phyloP scores from a whole-genome alignment of 92 coral and sea anemone species.

The Paragorgia papillata region DNA sequence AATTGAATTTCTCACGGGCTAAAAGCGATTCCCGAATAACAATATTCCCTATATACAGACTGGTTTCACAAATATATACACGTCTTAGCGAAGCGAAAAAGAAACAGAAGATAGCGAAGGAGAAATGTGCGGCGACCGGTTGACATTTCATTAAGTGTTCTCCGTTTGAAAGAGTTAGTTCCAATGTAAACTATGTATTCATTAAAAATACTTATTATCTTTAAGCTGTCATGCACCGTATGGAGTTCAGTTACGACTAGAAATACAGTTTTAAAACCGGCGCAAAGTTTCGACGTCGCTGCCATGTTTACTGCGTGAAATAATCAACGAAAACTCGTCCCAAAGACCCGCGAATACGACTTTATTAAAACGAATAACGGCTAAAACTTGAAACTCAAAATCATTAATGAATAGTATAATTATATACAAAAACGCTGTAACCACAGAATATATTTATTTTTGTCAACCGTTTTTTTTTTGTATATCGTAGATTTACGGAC shows the following conservation, averaged over 20 bases:
- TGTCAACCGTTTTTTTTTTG: no score
- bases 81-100: no score
- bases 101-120: not conserved
- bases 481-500: no score
- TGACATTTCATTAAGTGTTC: not conserved
- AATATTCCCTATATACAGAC: not conserved
- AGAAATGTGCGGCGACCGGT: not conserved
- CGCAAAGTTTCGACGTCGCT: no score
- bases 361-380: not conserved
- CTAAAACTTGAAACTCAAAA: not conserved
- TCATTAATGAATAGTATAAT: not conserved
- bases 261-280: not conserved
- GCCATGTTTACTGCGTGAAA: no score
- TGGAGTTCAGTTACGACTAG: slow-evolving; percentile 1
- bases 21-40: not conserved
- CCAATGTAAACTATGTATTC: slow-evolving; percentile 11
- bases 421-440: not conserved
- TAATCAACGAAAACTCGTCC: no score
- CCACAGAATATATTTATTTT: not conserved
- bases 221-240: not conserved
- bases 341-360: no score
- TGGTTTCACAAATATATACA: not conserved
- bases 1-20: slow-evolving; percentile 20
- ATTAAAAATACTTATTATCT: not conserved
- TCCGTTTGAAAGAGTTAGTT: slow-evolving; percentile 9